A percentile compares a stretch with the other conserved stretches of the same genome.
These are phyloP conservation scores for Lamellibrachia luymesi DNA, from an alignment of 1,140 invertebrate species.

Conservation along the genomic window DNA sequence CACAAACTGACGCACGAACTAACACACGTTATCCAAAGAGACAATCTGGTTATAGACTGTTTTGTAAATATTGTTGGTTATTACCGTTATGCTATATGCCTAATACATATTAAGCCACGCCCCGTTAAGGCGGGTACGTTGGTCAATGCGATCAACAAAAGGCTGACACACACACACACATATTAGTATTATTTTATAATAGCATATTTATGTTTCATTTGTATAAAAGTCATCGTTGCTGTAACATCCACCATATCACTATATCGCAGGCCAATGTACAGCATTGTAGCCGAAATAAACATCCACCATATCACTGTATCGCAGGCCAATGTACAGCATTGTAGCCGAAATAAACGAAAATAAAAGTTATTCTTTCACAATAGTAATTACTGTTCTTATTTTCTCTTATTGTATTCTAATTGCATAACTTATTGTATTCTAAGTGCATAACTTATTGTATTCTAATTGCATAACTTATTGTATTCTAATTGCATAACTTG, in stretches of 20 bases:
- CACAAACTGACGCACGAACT: background rate
- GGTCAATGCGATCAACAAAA: background rate
- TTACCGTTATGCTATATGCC: background rate
- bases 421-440: too few relatives aligned
- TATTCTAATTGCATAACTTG: too few relatives aligned
- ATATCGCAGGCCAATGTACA: background rate
- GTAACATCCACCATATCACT: background rate
- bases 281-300: background rate
- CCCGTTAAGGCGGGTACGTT: background rate
- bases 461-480: too few relatives aligned
- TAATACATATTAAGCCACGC: background rate
- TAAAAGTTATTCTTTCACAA: background rate
- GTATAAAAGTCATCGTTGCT: background rate
- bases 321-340: background rate
- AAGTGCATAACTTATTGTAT: too few relatives aligned
- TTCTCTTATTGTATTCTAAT: background rate
- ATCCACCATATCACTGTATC: background rate
- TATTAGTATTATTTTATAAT: slow-evolving; percentile 6
- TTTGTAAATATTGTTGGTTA: background rate
- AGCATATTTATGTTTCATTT: background rate
- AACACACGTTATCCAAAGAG: background rate
- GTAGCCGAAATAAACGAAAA: background rate
- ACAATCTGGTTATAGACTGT: background rate
- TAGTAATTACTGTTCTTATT: background rate
- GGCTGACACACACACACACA: background rate